Base-by-base conservation (phyloP, 2,113 vertebrate species). In the Elgaria multicarinata region DNA sequence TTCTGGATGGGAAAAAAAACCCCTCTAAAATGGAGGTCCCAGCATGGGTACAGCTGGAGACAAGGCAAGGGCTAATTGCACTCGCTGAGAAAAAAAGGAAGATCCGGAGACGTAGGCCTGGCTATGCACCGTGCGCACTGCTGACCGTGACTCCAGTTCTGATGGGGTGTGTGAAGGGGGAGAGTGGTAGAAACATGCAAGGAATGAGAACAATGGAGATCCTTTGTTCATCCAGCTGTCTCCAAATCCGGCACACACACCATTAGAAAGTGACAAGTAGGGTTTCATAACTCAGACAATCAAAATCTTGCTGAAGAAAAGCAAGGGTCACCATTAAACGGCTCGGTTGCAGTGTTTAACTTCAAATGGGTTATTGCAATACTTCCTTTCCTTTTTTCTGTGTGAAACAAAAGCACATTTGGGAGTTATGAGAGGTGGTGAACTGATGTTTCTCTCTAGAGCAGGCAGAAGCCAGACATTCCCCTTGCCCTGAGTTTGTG, bases 111-210 rank as follows among this genome's bases (percentile, higher is more conserved):
- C 53, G 69, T 69, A 36, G 4, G 33, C 33, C 62, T 90, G 55
- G 74, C 55, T 91, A 26, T 36, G 33, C 85, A 5, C 33, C 36
- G 7, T 4, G 53, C 69, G 22, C 79, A 26, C 67, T 1, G 55
- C 89, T 93, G 87, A 39, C 83, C 72, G 88, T 83, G 89, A 50
- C 64, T 85, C n/a, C 36, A 67, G n/a, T 7, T n/a, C 90, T 77
- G 74, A 13, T 0, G 39, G 44, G 0, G 36, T 71, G 44, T 0
- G 0, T 55, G 0, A 42, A 13, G 79, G 16, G 69, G 33, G 5
- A 26, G 28, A 62, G 10, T 26, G 55, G 22, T 12, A n/a, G 44
- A 67, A 67, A 22, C 50, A 58, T 83, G 83, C 33, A 6, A 20
- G 10, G 8, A 55, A 5, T 28, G 69, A 1, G 22, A 69, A 83